Evolutionary conservation across 2,888 invertebrate genomes (phyloP).

Genomic region (Slavum lentiscoides): DNA sequence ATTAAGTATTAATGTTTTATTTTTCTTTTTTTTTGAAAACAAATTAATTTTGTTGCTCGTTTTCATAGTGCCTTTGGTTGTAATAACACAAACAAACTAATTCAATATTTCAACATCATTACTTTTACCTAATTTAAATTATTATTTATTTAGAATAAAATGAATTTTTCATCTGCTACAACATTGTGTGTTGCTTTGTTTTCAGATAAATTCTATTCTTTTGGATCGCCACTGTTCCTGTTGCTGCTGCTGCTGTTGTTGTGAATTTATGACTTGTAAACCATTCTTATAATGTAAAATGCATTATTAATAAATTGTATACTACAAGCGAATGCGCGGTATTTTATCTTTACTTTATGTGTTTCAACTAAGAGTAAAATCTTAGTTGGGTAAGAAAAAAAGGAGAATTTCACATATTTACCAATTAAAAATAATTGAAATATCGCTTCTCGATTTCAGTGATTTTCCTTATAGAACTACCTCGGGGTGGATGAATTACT

Average conservation of each 20-base stretch:
- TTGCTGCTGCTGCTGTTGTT: not conserved
- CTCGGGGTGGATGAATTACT: not conserved
- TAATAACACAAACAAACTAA: not conserved
- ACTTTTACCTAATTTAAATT: not conserved
- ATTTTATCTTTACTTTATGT: slow-evolving; percentile 9
- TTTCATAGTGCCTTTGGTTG: not conserved
- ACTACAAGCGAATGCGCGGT: not conserved
- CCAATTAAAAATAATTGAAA: not conserved
- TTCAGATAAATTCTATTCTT: slow-evolving; percentile 7
- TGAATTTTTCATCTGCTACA: not conserved
- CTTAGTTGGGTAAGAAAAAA: not conserved
- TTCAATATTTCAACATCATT: not conserved
- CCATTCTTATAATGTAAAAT: slow-evolving; percentile 29
- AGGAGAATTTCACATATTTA: not conserved
- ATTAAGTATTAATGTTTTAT: not conserved
- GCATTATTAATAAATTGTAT: slow-evolving; percentile 34
- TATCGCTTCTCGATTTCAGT: not conserved
- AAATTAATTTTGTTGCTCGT: not conserved
- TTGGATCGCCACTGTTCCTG: not conserved
- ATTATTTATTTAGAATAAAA: not conserved
- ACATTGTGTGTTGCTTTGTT: not conserved
- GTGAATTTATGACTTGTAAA: not conserved
- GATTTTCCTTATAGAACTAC: not conserved
- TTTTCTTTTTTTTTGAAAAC: not conserved
- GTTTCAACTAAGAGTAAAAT: not conserved